These are phyloP conservation scores for Eudemis profundana DNA, from an alignment of 2,888 invertebrate genomes.

Conservation along the genomic window DNA sequence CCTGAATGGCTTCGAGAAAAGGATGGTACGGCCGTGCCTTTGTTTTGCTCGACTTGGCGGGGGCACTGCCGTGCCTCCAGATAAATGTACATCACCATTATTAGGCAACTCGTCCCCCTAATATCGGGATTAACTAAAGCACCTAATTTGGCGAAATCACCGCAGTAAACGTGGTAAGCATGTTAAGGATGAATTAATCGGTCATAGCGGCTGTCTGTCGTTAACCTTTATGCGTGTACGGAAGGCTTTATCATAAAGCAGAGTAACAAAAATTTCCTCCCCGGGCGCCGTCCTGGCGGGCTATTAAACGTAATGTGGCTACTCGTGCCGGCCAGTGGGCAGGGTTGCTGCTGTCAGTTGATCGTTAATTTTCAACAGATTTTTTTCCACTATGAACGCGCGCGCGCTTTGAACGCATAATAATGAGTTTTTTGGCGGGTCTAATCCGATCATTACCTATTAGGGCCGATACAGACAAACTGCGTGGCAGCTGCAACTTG, in stretches of 20 bases:
- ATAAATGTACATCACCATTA: conserved; percentile 4
- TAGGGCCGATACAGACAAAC: too few species aligned
- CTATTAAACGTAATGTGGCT: conserved; percentile 56
- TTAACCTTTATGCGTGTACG: conserved; percentile 57
- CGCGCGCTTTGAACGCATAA: background rate
- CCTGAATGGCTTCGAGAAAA: too few species aligned
- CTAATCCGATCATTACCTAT: too few species aligned
- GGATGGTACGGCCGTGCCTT: too few species aligned
- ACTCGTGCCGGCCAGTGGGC: conserved; percentile 15
- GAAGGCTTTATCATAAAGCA: conserved; percentile 57
- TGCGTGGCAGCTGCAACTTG: too few species aligned
- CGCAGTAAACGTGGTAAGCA: conserved; percentile 34
- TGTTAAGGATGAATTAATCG: conserved; percentile 39
- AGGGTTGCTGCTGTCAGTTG: conserved; percentile 5
- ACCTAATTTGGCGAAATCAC: conserved; percentile 31
- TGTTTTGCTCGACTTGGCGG: too few species aligned
- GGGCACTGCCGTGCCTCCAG: too few species aligned
- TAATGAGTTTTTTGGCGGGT: too few species aligned
- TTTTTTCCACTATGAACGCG: background rate
- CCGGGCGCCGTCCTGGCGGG: conserved; percentile 67
- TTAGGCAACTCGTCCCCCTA: background rate
- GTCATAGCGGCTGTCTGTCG: conserved; percentile 49
- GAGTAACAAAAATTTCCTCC: conserved; percentile 59
- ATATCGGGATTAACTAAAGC: conserved; percentile 33
- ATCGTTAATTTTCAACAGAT: background rate